A percentile compares a stretch with the other conserved stretches of the same genome.
These are phyloP conservation scores for Aphelenchoides bicaudatus DNA, from an alignment of 2,888 invertebrate genomes.

Conservation along the genomic window DNA sequence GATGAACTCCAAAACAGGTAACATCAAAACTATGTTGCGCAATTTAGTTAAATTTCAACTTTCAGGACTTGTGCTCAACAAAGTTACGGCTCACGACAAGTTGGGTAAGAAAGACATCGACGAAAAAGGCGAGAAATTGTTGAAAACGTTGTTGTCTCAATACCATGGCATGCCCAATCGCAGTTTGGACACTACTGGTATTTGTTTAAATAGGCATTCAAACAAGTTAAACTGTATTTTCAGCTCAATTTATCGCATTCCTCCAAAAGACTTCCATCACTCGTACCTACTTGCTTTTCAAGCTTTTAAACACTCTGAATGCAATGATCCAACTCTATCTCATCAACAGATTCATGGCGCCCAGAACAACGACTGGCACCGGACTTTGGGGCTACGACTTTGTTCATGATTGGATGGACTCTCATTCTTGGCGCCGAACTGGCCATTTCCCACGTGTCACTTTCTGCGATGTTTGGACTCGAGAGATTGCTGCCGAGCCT, in stretches of 20 bases:
- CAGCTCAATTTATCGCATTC: background rate
- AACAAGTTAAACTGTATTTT: too few relatives aligned
- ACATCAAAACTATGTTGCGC: too few relatives aligned
- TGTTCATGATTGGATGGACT: constrained; percentile 54
- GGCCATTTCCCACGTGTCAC: constrained; percentile 60
- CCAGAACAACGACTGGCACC: too few relatives aligned
- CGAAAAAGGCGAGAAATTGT: too few relatives aligned
- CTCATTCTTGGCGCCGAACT: constrained; percentile 58
- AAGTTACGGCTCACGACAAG: too few relatives aligned
- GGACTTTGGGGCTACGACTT: constrained; percentile 61
- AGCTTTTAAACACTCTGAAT: constrained; percentile 30
- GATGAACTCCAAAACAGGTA: constrained; percentile 45
- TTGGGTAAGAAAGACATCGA: too few relatives aligned
- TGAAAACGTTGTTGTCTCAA: too few relatives aligned
- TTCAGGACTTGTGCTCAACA: too few relatives aligned
- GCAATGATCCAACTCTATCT: constrained; percentile 25
- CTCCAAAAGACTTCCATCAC: constrained; percentile 21
- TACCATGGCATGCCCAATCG: too few relatives aligned
- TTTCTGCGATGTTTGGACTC: constrained; percentile 54
- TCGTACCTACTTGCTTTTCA: constrained; percentile 26
- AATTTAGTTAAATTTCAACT: too few relatives aligned
- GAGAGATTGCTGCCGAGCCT: constrained; percentile 45
- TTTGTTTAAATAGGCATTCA: too few relatives aligned
- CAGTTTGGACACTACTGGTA: too few relatives aligned
- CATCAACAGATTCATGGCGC: constrained; percentile 43